A percentile compares a stretch with the other conserved stretches of the same genome.
phyloP scores from a whole-genome alignment of 1,140 invertebrate genomes.

The Stegodyphus dumicola region DNA sequence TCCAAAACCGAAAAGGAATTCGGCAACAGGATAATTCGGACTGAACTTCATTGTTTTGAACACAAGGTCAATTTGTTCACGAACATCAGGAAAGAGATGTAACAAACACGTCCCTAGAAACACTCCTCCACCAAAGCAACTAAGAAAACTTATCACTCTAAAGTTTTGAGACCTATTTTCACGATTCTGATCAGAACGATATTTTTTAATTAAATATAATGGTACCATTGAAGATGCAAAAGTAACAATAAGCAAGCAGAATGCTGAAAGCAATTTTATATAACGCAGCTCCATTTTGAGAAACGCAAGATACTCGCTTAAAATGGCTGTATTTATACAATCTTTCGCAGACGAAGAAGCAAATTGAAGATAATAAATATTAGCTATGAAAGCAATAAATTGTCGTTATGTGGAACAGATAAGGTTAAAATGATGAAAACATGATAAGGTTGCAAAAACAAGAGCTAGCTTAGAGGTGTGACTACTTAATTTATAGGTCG shows the following conservation, averaged over 20 bases:
- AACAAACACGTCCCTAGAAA: slow-evolving; percentile 83
- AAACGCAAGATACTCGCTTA: too few relatives aligned
- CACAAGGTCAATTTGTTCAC: slow-evolving; percentile 69
- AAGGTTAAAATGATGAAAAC: too few relatives aligned
- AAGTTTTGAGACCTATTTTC: neutral
- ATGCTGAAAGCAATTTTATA: slow-evolving; percentile 67
- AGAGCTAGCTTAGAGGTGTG: too few relatives aligned
- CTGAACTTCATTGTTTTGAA: slow-evolving; percentile 63
- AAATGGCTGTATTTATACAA: neutral
- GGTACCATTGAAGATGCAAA: slow-evolving; percentile 67
- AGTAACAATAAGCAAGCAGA: slow-evolving; percentile 67
- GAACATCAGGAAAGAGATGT: slow-evolving; percentile 86
- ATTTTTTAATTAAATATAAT: slow-evolving; percentile 65
- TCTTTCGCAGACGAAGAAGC: too few relatives aligned
- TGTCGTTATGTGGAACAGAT: too few relatives aligned
- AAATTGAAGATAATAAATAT: too few relatives aligned
- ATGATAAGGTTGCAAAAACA: too few relatives aligned
- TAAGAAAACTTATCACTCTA: slow-evolving; percentile 68
- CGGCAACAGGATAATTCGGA: slow-evolving; percentile 71
- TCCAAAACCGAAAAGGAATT: slow-evolving; percentile 73
- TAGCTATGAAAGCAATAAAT: too few relatives aligned
- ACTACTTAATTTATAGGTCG: too few relatives aligned
- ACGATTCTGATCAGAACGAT: neutral
- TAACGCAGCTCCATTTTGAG: slow-evolving; percentile 63
- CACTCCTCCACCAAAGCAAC: slow-evolving; percentile 83